Conservation (phyloP, 2,888 invertebrate genomes). For the Osmoderma eremita region DNA sequence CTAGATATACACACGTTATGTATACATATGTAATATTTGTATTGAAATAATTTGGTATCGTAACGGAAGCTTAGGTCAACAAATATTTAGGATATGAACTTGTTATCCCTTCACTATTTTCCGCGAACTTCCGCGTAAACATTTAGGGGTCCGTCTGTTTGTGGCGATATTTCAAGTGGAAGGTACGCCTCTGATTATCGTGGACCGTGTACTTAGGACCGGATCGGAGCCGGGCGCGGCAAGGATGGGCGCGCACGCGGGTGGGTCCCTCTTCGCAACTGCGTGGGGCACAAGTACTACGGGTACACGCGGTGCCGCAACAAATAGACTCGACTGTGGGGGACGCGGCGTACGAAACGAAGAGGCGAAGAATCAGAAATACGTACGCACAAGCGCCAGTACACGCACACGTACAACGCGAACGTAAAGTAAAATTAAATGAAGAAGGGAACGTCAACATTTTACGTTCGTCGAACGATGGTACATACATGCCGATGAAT, state of each 20-base stretch:
- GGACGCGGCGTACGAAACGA: neutral
- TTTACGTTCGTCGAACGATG: conserved; percentile 8
- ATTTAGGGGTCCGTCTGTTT: conserved; percentile 9
- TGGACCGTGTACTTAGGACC: conserved; percentile 46
- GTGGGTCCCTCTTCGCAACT: conserved; percentile 55
- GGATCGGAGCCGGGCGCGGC: conserved; percentile 54
- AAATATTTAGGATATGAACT: conserved; percentile 10
- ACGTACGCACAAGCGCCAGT: conserved; percentile 17
- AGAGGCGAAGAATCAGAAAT: conserved; percentile 15
- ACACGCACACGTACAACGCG: conserved; percentile 9
- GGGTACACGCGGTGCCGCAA: conserved; percentile 49
- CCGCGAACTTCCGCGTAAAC: conserved; percentile 21
- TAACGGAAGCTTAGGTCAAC: too few species aligned
- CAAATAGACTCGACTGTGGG: conserved; percentile 25
- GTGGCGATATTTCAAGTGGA: conserved; percentile 20
- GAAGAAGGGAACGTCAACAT: neutral
- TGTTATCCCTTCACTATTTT: conserved; percentile 8
- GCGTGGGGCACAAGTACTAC: conserved; percentile 55
- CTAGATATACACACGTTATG: too few species aligned
- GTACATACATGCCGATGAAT: conserved; percentile 18
- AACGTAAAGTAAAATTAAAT: conserved; percentile 2
- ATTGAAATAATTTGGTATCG: too few species aligned
- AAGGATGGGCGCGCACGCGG: conserved; percentile 62
- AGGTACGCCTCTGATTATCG: conserved; percentile 38
- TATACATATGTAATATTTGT: too few species aligned